A percentile compares a stretch with the other conserved stretches of the same genome.
These are phyloP conservation scores for Tachyglossus aculeatus DNA, from an alignment of 2,797 vertebrate genomes.

Conservation along the genomic window DNA sequence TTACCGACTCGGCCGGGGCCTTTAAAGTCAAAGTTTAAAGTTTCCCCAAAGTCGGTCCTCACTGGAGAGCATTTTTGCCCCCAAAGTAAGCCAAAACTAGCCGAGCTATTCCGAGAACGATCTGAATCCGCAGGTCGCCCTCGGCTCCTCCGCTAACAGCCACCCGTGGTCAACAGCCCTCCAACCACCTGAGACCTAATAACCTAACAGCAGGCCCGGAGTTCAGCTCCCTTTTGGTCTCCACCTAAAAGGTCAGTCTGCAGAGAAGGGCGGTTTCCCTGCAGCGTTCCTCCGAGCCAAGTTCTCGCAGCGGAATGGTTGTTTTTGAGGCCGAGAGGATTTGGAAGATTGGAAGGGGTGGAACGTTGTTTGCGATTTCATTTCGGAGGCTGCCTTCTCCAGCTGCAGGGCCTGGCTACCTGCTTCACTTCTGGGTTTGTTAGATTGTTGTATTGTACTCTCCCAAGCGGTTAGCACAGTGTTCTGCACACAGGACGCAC, in stretches of 20 bases:
- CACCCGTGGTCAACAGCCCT: slow-evolving; percentile 34
- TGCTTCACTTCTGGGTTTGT: too few relatives aligned
- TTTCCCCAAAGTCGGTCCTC: too few relatives aligned
- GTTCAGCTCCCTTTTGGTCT: background rate
- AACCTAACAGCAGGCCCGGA: background rate
- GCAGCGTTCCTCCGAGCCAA: slow-evolving; percentile 24
- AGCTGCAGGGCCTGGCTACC: background rate
- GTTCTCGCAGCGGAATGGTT: slow-evolving; percentile 35
- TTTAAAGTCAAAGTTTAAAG: too few relatives aligned
- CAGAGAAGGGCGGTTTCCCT: slow-evolving; percentile 19
- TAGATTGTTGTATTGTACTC: too few relatives aligned
- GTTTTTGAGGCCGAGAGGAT: slow-evolving; percentile 48
- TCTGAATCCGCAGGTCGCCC: too few relatives aligned
- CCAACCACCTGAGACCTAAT: slow-evolving; percentile 29
- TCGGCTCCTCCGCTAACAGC: background rate
- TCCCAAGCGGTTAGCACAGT: too few relatives aligned
- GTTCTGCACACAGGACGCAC: too few relatives aligned
- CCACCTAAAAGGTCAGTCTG: background rate
- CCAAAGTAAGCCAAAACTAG: too few relatives aligned
- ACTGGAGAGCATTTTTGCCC: too few relatives aligned
- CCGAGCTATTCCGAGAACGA: too few relatives aligned
- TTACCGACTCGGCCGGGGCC: too few relatives aligned
- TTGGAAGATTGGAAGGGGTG: background rate
- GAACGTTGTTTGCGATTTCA: slow-evolving; percentile 12
- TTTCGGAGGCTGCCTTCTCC: background rate